Conservation (phyloP, 2,113 vertebrate genomes). For the Myocastor coypus region DNA sequence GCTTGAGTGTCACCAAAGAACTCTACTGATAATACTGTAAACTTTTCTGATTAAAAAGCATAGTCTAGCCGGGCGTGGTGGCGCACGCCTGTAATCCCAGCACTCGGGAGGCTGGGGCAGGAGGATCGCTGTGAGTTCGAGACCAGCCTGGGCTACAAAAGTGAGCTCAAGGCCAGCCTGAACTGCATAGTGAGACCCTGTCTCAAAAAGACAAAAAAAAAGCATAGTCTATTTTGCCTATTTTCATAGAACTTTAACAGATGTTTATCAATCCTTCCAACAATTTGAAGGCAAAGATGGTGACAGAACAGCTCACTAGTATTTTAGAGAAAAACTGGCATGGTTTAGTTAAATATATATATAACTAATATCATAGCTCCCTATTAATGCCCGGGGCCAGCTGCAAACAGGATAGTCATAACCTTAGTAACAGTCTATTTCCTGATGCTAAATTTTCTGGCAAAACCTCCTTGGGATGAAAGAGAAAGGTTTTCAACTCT, state of each 20-base stretch:
- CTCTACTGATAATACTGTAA: neutral
- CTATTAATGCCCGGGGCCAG: neutral
- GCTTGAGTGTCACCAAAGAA: neutral
- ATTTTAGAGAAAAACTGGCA: slow-evolving; percentile 9
- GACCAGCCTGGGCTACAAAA: no score
- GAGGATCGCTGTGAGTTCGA: no score
- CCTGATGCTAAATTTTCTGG: neutral
- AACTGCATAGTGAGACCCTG: no score
- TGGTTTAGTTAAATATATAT: neutral
- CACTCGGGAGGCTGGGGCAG: no score
- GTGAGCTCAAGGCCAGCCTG: no score
- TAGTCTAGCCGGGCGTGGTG: no score
- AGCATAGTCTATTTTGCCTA: neutral
- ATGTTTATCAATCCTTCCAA: neutral
- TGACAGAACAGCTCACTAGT: neutral
- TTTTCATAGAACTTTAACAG: neutral
- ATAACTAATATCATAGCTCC: neutral
- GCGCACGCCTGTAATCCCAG: no score
- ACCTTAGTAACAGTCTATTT: slow-evolving; percentile 15
- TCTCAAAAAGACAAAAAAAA: no score
- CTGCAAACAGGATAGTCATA: slow-evolving; percentile 8
- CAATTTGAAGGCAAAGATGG: neutral
- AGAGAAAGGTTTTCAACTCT: neutral
- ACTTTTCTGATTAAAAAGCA: neutral
- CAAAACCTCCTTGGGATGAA: neutral